Evolutionary conservation across 2,113 vertebrate species (phyloP).

Genomic region (Petaurus breviceps): DNA sequence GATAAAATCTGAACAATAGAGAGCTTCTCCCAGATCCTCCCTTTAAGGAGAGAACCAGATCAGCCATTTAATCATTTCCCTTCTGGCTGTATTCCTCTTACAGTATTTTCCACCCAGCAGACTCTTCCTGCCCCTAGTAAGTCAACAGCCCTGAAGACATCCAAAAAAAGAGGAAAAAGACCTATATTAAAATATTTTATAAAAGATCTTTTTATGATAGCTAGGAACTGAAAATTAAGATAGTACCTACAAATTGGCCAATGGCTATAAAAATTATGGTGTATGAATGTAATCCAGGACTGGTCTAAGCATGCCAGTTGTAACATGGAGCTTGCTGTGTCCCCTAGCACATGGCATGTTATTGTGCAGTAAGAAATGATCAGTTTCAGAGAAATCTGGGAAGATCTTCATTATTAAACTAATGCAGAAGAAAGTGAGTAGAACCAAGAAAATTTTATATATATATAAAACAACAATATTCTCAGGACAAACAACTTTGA

Average conservation of each 20-base stretch:
- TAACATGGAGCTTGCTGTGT: not conserved
- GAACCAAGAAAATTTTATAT: not conserved
- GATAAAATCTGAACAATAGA: not conserved
- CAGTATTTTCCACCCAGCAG: not conserved
- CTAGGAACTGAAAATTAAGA: not conserved
- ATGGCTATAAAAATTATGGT: not conserved
- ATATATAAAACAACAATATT: not conserved
- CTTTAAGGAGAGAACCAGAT: not conserved
- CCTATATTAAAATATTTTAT: no score
- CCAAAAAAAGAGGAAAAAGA: not conserved
- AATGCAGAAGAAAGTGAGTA: not conserved
- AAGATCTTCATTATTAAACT: not conserved
- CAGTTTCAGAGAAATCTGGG: not conserved
- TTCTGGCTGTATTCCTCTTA: not conserved
- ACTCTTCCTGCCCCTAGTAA: not conserved
- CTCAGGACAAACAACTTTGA: no score
- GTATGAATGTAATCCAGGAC: not conserved
- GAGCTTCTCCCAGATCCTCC: not conserved
- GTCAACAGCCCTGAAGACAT: not conserved
- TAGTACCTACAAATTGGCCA: not conserved
- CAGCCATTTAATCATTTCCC: not conserved
- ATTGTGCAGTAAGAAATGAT: not conserved
- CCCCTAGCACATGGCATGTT: not conserved
- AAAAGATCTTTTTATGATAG: no score
- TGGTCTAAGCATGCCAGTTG: not conserved